Evolutionary conservation across 2,113 vertebrate genomes (phyloP).

Genomic region (Myiagra hebetior): DNA sequence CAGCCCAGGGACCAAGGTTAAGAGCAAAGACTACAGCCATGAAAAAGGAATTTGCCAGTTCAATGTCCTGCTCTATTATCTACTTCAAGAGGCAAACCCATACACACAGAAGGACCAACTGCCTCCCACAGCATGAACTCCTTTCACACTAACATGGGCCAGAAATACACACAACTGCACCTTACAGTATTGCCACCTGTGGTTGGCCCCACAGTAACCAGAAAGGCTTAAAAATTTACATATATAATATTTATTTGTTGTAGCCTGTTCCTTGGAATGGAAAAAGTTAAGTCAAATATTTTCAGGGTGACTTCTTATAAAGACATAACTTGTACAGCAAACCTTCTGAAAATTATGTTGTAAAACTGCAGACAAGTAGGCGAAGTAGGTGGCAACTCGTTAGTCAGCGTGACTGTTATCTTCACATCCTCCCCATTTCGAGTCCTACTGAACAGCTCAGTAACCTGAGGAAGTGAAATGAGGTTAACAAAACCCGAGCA

Average conservation of each 20-base stretch:
- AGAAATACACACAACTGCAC: not conserved
- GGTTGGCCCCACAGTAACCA: not conserved
- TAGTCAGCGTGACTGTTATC: constrained; percentile 87
- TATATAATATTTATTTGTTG: not conserved
- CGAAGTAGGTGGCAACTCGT: constrained; percentile 87
- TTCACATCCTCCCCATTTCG: constrained; percentile 83
- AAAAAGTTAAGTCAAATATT: not conserved
- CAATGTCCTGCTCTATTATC: not conserved
- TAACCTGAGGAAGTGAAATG: constrained; percentile 74
- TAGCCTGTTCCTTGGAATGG: not conserved
- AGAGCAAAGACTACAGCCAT: not conserved
- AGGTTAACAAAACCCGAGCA: not conserved
- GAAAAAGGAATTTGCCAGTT: not conserved
- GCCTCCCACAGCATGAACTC: not conserved
- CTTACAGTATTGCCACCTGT: not conserved
- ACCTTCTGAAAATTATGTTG: constrained; percentile 93
- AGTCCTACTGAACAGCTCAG: constrained; percentile 81
- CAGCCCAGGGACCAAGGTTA: not conserved
- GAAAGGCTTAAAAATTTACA: not conserved
- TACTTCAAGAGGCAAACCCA: not conserved
- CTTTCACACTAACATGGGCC: not conserved
- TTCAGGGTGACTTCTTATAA: not conserved
- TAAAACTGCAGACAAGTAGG: constrained; percentile 94
- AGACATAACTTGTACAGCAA: not conserved
- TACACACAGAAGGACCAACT: not conserved